phyloP scores from a whole-genome alignment of 2,888 invertebrate genomes.

The Clivina fossor region DNA sequence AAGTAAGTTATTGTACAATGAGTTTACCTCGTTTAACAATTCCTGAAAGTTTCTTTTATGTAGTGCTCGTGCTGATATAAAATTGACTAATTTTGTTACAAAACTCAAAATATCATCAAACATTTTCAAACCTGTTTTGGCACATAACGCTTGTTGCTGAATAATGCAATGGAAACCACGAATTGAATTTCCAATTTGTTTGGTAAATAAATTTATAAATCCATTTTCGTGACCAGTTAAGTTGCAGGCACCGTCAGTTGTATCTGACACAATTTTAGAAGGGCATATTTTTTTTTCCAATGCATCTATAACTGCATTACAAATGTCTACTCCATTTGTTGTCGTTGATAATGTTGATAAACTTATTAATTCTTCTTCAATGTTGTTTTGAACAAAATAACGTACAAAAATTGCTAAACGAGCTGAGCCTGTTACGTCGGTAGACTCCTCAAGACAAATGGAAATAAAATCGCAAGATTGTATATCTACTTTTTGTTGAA shows the following conservation, averaged over 20 bases:
- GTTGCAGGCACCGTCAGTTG: constrained; percentile 34
- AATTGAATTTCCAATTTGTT: no score
- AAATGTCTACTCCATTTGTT: constrained; percentile 35
- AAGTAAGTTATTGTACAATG: no score
- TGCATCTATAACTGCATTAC: constrained; percentile 30
- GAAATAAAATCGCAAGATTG: constrained; percentile 34
- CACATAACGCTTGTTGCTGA: no score
- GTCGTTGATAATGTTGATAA: constrained; percentile 8
- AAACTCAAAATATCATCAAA: no score
- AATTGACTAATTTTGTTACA: no score
- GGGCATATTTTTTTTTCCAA: constrained; percentile 32
- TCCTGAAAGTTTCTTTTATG: no score
- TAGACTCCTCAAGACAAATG: constrained; percentile 38
- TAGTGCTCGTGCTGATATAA: no score
- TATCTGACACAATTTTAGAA: constrained; percentile 36
- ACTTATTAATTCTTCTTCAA: constrained; percentile 7
- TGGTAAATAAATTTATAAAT: constrained; percentile 32
- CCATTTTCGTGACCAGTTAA: constrained; percentile 30
- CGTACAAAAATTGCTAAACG: constrained; percentile 38
- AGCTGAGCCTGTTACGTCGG: constrained; percentile 35
- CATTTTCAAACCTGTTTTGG: no score
- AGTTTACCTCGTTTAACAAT: no score
- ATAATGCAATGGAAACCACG: no score
- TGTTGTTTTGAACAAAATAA: constrained; percentile 29
- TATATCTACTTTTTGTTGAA: constrained; percentile 36